Evolutionary conservation across 2,797 vertebrate species (phyloP).

Genomic region (Artibeus lituratus): DNA sequence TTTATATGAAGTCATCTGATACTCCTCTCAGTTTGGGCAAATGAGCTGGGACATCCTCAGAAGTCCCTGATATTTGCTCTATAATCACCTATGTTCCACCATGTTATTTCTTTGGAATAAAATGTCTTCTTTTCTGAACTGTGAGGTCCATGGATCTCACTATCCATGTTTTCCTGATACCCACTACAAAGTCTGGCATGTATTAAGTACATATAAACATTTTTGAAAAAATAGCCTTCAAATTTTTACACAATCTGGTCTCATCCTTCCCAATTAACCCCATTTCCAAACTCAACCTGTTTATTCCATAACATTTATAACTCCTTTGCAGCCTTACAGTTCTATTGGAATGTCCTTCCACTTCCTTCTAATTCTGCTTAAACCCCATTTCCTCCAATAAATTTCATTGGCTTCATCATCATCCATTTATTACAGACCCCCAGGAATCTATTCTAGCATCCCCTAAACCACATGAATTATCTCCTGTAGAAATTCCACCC

Average conservation of each 20-base stretch:
- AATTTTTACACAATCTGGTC: not conserved
- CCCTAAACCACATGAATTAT: not conserved
- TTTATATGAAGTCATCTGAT: not conserved
- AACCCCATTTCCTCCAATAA: not conserved
- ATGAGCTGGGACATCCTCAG: fast-evolving
- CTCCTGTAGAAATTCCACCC: not conserved
- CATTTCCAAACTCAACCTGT: not conserved
- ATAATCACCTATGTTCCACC: not conserved
- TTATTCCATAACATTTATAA: not conserved
- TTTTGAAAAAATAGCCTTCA: not conserved
- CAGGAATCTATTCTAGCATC: not conserved
- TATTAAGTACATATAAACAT: not conserved
- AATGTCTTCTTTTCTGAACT: not conserved
- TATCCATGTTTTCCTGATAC: not conserved
- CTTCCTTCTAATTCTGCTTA: not conserved
- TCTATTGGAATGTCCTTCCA: not conserved
- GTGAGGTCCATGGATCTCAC: not conserved
- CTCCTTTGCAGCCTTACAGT: not conserved
- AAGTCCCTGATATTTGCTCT: not conserved
- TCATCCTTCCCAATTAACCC: not conserved
- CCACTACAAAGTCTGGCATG: not conserved
- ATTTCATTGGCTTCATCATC: not conserved
- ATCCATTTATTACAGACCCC: not conserved
- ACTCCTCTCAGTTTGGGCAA: not conserved
- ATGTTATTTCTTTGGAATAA: not conserved